Evolutionary conservation across 2,888 invertebrate species (phyloP).

Genomic region (Thereva unica): DNA sequence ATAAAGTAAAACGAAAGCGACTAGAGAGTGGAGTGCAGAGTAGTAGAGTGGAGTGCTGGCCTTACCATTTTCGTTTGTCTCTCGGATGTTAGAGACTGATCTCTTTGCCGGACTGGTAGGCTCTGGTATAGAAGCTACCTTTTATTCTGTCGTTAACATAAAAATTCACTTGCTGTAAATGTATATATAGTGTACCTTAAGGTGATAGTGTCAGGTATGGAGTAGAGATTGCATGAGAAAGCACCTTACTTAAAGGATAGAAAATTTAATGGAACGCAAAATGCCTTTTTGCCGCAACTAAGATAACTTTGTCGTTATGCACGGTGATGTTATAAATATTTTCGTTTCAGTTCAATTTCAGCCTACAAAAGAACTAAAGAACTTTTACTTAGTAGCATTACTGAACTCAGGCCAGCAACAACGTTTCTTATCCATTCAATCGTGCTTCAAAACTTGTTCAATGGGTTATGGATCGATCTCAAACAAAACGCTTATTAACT

Average conservation of each 20-base stretch:
- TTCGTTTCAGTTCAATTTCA: too few relatives aligned
- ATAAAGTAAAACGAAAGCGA: not conserved
- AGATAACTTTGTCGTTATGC: too few relatives aligned
- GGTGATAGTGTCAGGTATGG: constrained; percentile 18
- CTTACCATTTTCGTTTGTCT: too few relatives aligned
- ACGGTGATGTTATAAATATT: too few relatives aligned
- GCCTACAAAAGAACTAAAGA: too few relatives aligned
- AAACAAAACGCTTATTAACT: too few relatives aligned
- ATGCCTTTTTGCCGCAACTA: constrained; percentile 19
- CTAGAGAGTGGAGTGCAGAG: not conserved
- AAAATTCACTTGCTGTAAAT: constrained; percentile 29
- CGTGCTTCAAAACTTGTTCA: too few relatives aligned
- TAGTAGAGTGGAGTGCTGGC: not conserved
- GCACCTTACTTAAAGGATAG: constrained; percentile 26
- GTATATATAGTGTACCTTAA: not conserved
- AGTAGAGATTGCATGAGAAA: constrained; percentile 30
- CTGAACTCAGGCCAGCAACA: too few relatives aligned
- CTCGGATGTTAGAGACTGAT: too few relatives aligned
- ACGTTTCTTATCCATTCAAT: too few relatives aligned
- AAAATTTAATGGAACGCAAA: constrained; percentile 30
- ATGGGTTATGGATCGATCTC: too few relatives aligned
- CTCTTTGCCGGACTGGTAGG: not conserved
- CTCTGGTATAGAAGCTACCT: constrained; percentile 11
- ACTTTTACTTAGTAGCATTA: too few relatives aligned
- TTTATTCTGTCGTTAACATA: constrained; percentile 28